Evolutionary conservation across 2,113 vertebrate genomes (phyloP).

Genomic region (Thinocorus orbignyianus): DNA sequence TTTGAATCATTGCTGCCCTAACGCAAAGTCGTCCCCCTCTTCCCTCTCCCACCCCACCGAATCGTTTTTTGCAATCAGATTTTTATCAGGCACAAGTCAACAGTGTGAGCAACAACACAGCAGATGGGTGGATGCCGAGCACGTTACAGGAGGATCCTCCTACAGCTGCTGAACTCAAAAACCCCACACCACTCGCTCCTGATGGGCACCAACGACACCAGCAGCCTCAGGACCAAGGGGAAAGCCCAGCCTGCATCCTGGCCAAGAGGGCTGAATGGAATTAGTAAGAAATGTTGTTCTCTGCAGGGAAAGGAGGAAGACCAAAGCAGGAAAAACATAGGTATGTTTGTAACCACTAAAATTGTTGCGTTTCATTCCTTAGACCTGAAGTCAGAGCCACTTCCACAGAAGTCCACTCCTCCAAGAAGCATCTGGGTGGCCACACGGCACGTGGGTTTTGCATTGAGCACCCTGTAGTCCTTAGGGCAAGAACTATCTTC

Average conservation of each 20-base stretch:
- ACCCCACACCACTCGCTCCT: accelerated
- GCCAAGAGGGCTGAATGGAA: neutral
- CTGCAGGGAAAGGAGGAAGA: neutral
- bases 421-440: neutral
- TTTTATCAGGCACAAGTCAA: constrained; percentile 1
- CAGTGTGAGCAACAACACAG: neutral
- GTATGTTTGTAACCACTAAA: neutral
- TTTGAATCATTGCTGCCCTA: constrained; percentile 45
- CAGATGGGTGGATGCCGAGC: neutral
- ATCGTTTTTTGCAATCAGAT: neutral
- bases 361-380: neutral
- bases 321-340: neutral
- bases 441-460: accelerated
- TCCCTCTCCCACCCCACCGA: neutral
- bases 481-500: neutral
- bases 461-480: neutral
- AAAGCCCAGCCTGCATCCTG: neutral
- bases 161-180: neutral
- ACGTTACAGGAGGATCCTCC: neutral
- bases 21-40: neutral
- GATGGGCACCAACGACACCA: accelerated
- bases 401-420: neutral
- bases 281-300: neutral
- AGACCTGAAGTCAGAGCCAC: neutral
- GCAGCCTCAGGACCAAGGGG: neutral